Base-by-base conservation (phyloP, 30 jellyfish, hydroid and myxozoan genomes). In the Aurelia aurita complex sp. Pacific region DNA sequence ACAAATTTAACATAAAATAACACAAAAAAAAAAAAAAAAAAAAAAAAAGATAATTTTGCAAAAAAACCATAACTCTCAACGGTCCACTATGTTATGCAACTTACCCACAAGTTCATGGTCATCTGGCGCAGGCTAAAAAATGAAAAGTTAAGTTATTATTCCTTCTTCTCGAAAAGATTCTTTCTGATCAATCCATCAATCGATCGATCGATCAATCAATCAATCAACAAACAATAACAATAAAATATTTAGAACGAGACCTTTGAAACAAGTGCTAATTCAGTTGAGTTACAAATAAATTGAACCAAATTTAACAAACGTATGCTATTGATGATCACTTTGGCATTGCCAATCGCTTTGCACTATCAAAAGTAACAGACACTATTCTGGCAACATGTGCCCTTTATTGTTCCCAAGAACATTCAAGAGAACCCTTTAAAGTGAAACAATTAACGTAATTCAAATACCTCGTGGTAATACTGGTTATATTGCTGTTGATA, bases 51-150 rank as follows among this genome's bases (percentile, higher is more conserved):
- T n/a, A 38, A 38, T 2, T 1, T 43, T 43, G 4, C 54, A 43
- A 6, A 10, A 5, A 43, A 6, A 43, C 1, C 54, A 43, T 5
- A 43, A 43, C 54, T 23, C 29, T 23, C 29, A 23, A 23, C 29
- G 29, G 29, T 23, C 29, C 29, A 23, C 29, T 23, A 23, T 4
- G 54, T 43, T 43, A 42, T 11, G 1, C 36, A 43, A 42, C 91
- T 61, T 40, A 88, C 96, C 96, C 5, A 69, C 96, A 36, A 64
- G 91, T 32, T 88, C 96, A 46, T 63, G 91, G 19, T 88, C 91
- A 33, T 88, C 87, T 71, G 65, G 67, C 36, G 89, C 52, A 23
- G 64, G 59, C 81, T 84, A 57, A 46, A 72, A 71, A 68, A 33
- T 80, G 32, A 19, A 80, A 32, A 46, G 10, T 40, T 9, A 40